Conservation (phyloP, 2,888 invertebrate species). For the Polymixis lichenea region DNA sequence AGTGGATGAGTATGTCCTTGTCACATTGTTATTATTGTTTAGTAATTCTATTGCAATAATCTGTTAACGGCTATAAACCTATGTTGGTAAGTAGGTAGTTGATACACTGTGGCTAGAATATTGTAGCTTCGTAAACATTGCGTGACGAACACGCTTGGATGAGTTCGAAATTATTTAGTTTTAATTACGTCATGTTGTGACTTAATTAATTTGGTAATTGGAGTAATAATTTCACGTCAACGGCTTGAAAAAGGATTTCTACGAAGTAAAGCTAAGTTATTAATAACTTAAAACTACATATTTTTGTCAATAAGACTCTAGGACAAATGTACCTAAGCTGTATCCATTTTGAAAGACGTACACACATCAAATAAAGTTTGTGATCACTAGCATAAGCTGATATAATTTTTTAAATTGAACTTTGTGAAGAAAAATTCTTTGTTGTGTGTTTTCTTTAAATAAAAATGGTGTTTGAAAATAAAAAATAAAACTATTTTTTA, state of each 20-base stretch:
- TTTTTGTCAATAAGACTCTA: not conserved
- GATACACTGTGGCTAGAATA: slow-evolving; percentile 14
- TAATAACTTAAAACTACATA: not conserved
- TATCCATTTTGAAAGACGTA: not conserved
- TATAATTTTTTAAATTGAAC: too few relatives aligned
- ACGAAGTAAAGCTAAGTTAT: not conserved
- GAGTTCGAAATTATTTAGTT: slow-evolving; percentile 42
- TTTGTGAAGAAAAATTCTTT: too few relatives aligned
- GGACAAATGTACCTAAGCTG: not conserved
- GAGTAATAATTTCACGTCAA: slow-evolving; percentile 11
- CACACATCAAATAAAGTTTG: too few relatives aligned
- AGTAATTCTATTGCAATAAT: not conserved
- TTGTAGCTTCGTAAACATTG: slow-evolving; percentile 25
- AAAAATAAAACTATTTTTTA: too few relatives aligned
- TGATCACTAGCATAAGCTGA: too few relatives aligned
- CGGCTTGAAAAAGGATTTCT: not conserved
- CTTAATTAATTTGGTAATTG: slow-evolving; percentile 36
- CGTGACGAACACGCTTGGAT: slow-evolving; percentile 41
- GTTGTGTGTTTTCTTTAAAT: too few relatives aligned
- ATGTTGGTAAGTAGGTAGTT: not conserved
- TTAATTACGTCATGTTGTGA: slow-evolving; percentile 33
- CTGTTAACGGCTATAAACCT: not conserved
- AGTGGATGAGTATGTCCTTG: not conserved
- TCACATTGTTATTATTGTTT: not conserved
- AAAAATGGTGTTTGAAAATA: too few relatives aligned